Conservation (phyloP, 2,888 invertebrate species). For the Protonemura montana region DNA sequence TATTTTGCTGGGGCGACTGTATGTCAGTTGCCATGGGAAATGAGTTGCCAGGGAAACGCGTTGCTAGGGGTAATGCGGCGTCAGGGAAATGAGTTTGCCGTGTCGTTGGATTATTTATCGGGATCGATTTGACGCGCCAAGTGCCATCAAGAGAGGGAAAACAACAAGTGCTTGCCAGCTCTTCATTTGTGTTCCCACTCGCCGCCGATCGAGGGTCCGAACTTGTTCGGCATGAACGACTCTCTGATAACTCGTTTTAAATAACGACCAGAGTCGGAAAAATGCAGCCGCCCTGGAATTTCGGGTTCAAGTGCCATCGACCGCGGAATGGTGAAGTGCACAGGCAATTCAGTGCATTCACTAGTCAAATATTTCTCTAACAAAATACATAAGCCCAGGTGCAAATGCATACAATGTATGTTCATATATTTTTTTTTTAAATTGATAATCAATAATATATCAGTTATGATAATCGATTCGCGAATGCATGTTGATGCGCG, state of each 20-base stretch:
- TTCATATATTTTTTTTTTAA: too few species aligned
- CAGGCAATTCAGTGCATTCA: too few species aligned
- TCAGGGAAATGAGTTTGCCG: background rate
- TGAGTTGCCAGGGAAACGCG: background rate
- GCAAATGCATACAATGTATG: too few species aligned
- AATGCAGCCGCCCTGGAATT: background rate
- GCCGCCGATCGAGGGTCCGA: background rate
- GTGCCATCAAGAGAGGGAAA: background rate
- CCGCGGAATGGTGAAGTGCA: too few species aligned
- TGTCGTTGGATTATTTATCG: constrained; percentile 4
- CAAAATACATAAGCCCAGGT: too few species aligned
- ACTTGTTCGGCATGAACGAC: background rate
- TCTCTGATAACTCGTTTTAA: background rate
- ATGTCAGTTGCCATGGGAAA: background rate
- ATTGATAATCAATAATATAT: too few species aligned
- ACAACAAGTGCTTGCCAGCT: constrained; percentile 4
- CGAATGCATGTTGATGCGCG: too few species aligned
- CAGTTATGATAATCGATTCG: too few species aligned
- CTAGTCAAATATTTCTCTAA: too few species aligned
- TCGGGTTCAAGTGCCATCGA: too few species aligned
- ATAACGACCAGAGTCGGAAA: background rate
- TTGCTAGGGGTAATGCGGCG: background rate
- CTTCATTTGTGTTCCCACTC: constrained; percentile 1
- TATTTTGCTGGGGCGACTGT: background rate
- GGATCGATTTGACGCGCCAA: background rate